Percentiles rank a stretch among this genome's conserved stretches.
phyloP scores from a whole-genome alignment of 2,888 invertebrate genomes.

The Drosophila ezoana region DNA sequence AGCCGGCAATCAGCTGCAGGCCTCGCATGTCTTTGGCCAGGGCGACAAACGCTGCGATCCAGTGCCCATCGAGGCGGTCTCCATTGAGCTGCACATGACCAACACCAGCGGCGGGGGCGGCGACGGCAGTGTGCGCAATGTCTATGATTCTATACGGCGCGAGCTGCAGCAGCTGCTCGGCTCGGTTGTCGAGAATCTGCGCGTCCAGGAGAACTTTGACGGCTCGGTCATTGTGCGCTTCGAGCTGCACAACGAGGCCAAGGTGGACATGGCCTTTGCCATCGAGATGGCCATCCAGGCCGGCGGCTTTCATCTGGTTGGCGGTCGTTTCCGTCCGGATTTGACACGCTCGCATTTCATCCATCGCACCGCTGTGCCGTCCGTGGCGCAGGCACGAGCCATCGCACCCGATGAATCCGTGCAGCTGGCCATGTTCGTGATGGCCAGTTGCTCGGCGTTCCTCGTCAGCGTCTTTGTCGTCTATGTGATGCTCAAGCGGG shows the following conservation, averaged over 20 bases:
- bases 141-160: constrained; percentile 85
- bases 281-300: constrained; percentile 90
- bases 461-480: constrained; percentile 91
- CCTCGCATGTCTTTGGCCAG: constrained; percentile 87
- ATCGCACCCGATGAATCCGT: constrained; percentile 86
- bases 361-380: constrained; percentile 83
- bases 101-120: constrained; percentile 85
- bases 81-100: constrained; percentile 90
- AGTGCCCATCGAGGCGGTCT: constrained; percentile 91
- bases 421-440: constrained; percentile 91
- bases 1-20: constrained; percentile 89
- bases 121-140: constrained; percentile 85
- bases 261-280: constrained; percentile 92
- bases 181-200: constrained; percentile 86
- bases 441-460: constrained; percentile 92
- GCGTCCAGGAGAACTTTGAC: constrained; percentile 86
- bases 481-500: constrained; percentile 90
- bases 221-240: constrained; percentile 86
- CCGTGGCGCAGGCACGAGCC: constrained; percentile 74
- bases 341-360: constrained; percentile 88
- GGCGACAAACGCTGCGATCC: constrained; percentile 87
- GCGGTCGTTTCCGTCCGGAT: constrained; percentile 86
- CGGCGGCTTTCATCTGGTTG: constrained; percentile 77
- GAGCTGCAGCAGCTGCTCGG: constrained; percentile 84
- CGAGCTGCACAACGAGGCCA: constrained; percentile 89